A percentile compares a stretch with the other conserved stretches of the same genome.
phyloP scores from a whole-genome alignment of 2,797 vertebrate genomes.

The Myotis vivesi region DNA sequence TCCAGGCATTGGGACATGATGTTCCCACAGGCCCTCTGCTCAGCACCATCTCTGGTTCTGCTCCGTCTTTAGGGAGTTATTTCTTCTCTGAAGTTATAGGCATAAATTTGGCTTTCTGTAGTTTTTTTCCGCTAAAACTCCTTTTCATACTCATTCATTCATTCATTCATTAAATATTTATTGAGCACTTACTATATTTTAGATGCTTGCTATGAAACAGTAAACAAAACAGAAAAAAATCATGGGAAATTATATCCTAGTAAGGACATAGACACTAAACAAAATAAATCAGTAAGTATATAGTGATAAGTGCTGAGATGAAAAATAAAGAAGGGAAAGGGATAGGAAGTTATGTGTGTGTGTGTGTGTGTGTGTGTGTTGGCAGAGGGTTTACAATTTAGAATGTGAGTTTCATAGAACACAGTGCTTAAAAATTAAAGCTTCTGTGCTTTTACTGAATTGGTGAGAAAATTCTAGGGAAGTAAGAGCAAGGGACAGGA shows the following conservation, averaged over 20 bases:
- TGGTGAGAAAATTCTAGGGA: not conserved
- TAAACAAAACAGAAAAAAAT: conserved; percentile 38
- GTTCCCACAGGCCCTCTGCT: not conserved
- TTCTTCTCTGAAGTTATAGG: not conserved
- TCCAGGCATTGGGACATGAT: not conserved
- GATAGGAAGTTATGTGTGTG: not conserved
- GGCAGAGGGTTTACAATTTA: not conserved
- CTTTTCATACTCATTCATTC: not conserved
- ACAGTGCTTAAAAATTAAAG: not conserved
- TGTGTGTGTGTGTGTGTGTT: not conserved
- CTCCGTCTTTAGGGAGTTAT: not conserved
- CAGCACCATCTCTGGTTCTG: not conserved
- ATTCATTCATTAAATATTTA: conserved; percentile 20
- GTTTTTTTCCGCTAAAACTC: not conserved
- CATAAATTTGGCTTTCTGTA: not conserved
- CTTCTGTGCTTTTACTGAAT: not conserved
- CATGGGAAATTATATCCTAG: conserved; percentile 20
- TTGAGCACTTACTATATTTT: conserved; percentile 21
- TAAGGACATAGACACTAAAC: not conserved
- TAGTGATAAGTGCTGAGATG: not conserved
- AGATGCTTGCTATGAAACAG: not conserved
- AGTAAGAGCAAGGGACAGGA: not conserved
- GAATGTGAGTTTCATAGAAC: not conserved
- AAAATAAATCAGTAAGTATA: not conserved
- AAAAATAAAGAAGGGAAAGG: not conserved